Percentiles rank a stretch among this genome's conserved stretches.
These are phyloP conservation scores for Drosophila mimetica DNA, from an alignment of 2,888 invertebrate genomes.

Conservation along the genomic window DNA sequence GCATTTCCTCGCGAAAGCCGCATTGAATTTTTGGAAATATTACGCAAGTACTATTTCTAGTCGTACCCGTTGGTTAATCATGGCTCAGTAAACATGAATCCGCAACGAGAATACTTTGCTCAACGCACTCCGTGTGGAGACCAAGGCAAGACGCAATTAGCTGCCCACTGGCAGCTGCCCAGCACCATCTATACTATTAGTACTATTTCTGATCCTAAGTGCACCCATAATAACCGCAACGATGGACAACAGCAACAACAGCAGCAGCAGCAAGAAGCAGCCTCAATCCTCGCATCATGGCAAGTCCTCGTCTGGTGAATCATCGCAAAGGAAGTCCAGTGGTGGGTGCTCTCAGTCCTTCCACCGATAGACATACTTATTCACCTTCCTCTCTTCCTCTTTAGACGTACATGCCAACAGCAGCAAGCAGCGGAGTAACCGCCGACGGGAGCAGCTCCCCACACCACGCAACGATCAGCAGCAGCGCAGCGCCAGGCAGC, in stretches of 20 bases:
- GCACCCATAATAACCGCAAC: slow-evolving; percentile 84
- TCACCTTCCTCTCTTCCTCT: not conserved
- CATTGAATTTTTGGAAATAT: slow-evolving; percentile 73
- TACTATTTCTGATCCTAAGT: slow-evolving; percentile 45
- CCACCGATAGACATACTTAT: too few relatives aligned
- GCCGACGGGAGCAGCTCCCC: slow-evolving; percentile 83
- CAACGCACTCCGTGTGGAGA: slow-evolving; percentile 84
- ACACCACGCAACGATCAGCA: slow-evolving; percentile 87
- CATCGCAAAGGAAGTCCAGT: slow-evolving; percentile 84
- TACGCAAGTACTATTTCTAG: slow-evolving; percentile 80
- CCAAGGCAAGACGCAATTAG: slow-evolving; percentile 71
- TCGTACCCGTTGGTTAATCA: slow-evolving; percentile 81
- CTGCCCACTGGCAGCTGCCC: slow-evolving; percentile 59
- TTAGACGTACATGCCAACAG: slow-evolving; percentile 79
- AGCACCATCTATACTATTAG: slow-evolving; percentile 39
- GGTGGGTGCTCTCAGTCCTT: slow-evolving; percentile 85
- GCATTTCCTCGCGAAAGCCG: slow-evolving; percentile 48
- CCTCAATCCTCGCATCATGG: slow-evolving; percentile 88
- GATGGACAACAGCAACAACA: slow-evolving; percentile 73
- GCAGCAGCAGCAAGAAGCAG: slow-evolving; percentile 88
- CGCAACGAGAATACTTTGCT: slow-evolving; percentile 78
- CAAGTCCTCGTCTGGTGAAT: slow-evolving; percentile 90
- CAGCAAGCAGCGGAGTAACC: slow-evolving; percentile 67
- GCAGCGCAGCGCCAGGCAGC: slow-evolving; percentile 85
- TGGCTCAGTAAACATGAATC: slow-evolving; percentile 85